These are phyloP conservation scores for Eospalax fontanierii DNA, from an alignment of 2,797 vertebrate genomes.

Conservation along the genomic window DNA sequence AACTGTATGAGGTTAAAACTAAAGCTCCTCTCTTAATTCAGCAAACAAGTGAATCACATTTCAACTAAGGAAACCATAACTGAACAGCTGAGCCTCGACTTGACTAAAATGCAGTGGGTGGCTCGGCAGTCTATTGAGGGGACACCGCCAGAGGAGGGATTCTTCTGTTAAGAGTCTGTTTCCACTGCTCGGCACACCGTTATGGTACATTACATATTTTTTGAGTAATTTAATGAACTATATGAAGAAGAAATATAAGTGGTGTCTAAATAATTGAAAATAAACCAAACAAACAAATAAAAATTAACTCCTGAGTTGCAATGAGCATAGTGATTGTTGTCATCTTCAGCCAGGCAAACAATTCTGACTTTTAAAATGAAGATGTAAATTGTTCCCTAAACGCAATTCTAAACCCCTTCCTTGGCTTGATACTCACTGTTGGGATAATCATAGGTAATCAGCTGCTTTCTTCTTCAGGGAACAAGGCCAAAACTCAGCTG, in stretches of 20 bases:
- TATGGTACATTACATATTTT: background rate
- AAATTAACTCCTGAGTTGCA: slow-evolving; percentile 10
- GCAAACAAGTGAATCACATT: background rate
- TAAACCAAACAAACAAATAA: background rate
- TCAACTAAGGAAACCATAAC: background rate
- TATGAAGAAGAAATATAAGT: background rate
- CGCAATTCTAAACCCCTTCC: slow-evolving; percentile 23
- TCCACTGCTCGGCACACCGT: background rate
- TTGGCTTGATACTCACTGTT: slow-evolving; percentile 57
- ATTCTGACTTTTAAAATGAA: slow-evolving; percentile 28
- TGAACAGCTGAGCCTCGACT: background rate
- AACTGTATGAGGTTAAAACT: background rate
- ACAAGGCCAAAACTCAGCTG: slow-evolving; percentile 52
- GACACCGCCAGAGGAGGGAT: no score
- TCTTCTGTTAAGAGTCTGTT: background rate
- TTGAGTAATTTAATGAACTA: background rate
- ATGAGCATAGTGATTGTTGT: background rate
- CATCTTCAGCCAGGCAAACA: background rate
- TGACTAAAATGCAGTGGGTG: background rate
- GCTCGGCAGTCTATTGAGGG: background rate
- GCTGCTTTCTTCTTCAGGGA: slow-evolving; percentile 49
- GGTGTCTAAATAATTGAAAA: background rate
- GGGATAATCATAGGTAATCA: slow-evolving; percentile 31
- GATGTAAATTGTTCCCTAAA: slow-evolving; percentile 26
- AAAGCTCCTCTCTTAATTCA: background rate